Conservation (phyloP, 2,113 vertebrate species). For the Holacanthus passer region DNA sequence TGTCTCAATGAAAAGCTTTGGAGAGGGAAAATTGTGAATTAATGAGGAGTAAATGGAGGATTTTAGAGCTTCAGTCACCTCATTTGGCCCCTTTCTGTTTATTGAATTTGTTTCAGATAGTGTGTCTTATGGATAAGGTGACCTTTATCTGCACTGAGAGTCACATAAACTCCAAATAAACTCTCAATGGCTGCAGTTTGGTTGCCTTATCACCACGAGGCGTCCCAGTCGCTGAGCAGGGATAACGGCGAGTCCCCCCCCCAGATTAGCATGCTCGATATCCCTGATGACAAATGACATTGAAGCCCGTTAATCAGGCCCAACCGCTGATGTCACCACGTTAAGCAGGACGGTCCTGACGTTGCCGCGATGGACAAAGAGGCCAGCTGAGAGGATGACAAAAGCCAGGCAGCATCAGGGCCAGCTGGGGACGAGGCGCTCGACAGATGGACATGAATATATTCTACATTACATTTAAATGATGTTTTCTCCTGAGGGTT, state of each 20-base stretch:
- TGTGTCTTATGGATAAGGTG: background rate
- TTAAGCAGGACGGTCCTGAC: conserved; percentile 29
- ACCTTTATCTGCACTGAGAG: background rate
- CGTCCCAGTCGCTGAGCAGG: background rate
- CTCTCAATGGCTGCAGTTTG: conserved; percentile 1
- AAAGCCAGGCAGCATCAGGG: conserved; percentile 34
- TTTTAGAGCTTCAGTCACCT: conserved; percentile 19
- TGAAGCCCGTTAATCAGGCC: conserved; percentile 72
- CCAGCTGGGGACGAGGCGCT: conserved; percentile 54
- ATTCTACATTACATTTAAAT: conserved; percentile 48
- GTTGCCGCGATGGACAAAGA: conserved; percentile 53
- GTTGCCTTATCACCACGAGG: conserved; percentile 9
- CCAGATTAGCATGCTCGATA: conserved; percentile 55
- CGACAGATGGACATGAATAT: conserved; percentile 78
- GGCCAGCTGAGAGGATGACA: conserved; percentile 52
- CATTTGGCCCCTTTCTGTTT: background rate
- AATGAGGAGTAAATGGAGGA: conserved; percentile 44
- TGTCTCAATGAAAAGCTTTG: conserved; percentile 28
- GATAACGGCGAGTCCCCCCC: conserved; percentile 7
- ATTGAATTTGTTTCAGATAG: background rate
- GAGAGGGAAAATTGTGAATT: conserved; percentile 8
- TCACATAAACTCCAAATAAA: conserved; percentile 3
- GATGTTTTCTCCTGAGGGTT: background rate
- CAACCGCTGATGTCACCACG: conserved; percentile 61
- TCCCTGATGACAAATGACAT: conserved; percentile 53